phyloP scores from a whole-genome alignment of 2,113 vertebrate species.

The Tichodroma muraria region DNA sequence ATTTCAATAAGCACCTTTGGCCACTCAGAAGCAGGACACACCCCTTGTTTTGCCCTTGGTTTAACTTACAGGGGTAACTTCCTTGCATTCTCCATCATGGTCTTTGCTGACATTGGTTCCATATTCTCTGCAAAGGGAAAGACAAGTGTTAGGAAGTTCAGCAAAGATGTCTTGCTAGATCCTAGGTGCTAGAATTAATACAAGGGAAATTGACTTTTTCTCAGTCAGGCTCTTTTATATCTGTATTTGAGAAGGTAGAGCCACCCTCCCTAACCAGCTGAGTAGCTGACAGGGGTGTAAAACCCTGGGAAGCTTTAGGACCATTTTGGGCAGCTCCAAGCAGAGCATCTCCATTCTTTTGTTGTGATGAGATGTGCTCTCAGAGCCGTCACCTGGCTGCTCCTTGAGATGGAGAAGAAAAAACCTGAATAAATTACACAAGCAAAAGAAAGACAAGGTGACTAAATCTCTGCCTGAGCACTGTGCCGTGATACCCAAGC shows the following conservation, averaged over 20 bases:
- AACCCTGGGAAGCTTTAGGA: background rate
- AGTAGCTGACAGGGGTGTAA: background rate
- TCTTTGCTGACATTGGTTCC: conserved; percentile 47
- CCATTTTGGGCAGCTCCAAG: background rate
- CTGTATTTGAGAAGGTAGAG: background rate
- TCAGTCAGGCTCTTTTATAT: background rate
- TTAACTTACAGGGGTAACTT: conserved; percentile 23
- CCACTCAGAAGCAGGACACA: background rate
- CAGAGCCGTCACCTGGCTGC: background rate
- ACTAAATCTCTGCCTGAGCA: background rate
- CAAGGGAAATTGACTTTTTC: background rate
- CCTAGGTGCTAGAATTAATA: background rate
- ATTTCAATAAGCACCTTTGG: background rate
- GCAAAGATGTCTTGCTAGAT: background rate
- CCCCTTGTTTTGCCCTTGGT: background rate
- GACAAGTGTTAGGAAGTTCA: background rate
- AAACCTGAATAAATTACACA: background rate
- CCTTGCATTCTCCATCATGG: conserved; percentile 20
- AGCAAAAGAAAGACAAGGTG: background rate
- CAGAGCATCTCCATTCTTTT: background rate
- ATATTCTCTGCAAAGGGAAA: conserved; percentile 29
- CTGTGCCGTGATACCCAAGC: background rate
- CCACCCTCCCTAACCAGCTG: background rate
- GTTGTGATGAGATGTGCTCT: background rate
- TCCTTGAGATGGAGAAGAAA: background rate